A percentile compares a stretch with the other conserved stretches of the same genome.
Evolutionary conservation across 2,888 invertebrate genomes (phyloP).

Genomic region (Drosophila mayaguana): DNA sequence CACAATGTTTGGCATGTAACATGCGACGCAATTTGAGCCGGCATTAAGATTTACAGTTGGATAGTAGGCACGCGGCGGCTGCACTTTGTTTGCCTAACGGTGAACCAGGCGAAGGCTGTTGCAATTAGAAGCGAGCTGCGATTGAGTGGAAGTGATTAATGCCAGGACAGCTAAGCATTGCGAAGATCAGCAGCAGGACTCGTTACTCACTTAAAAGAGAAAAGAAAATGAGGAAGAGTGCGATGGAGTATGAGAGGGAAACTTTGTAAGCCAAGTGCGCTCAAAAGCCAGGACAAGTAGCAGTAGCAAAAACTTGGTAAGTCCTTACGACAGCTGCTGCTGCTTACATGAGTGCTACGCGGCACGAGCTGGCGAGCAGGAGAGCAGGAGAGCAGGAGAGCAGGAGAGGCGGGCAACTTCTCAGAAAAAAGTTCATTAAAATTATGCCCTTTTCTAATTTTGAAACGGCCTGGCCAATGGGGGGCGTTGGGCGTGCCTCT

Average conservation of each 20-base stretch:
- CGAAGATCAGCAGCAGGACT: constrained; percentile 17
- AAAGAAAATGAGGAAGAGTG: background rate
- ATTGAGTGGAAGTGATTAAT: constrained; percentile 71
- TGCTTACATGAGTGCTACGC: constrained; percentile 59
- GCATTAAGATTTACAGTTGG: constrained; percentile 61
- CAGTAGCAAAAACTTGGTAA: constrained; percentile 69
- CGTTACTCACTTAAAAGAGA: background rate
- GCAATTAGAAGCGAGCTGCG: constrained; percentile 59
- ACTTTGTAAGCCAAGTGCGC: constrained; percentile 46
- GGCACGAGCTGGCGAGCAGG: constrained; percentile 3
- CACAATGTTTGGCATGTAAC: constrained; percentile 42
- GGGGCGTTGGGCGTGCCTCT: constrained; percentile 11
- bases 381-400: constrained; percentile 6
- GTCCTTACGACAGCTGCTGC: constrained; percentile 77
- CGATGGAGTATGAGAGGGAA: constrained; percentile 16
- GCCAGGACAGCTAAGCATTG: constrained; percentile 34
- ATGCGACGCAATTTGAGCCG: constrained; percentile 61
- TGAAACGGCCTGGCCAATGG: constrained; percentile 46
- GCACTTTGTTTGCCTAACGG: constrained; percentile 53
- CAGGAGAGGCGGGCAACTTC: constrained; percentile 31
- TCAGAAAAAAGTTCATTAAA: constrained; percentile 79
- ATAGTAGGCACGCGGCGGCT: constrained; percentile 46
- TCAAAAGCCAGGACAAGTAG: constrained; percentile 68
- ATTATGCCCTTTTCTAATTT: constrained; percentile 81
- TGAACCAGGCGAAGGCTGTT: constrained; percentile 39